A percentile compares a stretch with the other conserved stretches of the same genome.
Evolutionary conservation across 2,888 invertebrate species (phyloP).

Genomic region (Agrotis ipsilon): DNA sequence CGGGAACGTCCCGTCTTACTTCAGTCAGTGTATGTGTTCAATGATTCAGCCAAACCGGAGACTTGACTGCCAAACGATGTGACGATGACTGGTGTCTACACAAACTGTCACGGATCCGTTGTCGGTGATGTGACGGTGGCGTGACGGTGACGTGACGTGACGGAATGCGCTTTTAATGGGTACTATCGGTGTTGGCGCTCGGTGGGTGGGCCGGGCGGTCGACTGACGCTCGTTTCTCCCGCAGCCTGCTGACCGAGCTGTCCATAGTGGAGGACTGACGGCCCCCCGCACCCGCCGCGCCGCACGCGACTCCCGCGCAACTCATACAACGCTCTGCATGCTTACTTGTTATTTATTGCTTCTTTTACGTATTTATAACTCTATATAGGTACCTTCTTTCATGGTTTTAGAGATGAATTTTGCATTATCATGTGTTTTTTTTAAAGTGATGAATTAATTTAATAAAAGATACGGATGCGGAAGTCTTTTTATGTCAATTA

Average conservation of each 20-base stretch:
- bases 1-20: no score
- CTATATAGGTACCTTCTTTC: slow-evolving; percentile 21
- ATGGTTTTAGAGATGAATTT: slow-evolving; percentile 39
- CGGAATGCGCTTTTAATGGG: neutral
- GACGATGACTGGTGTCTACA: no score
- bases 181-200: slow-evolving; percentile 10
- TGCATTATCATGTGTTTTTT: slow-evolving; percentile 1
- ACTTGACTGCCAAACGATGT: no score
- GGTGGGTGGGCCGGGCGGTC: slow-evolving; percentile 17
- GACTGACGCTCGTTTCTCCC: slow-evolving; percentile 79
- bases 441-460: neutral
- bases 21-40: no score
- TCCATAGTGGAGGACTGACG: slow-evolving; percentile 89
- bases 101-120: no score
- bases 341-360: slow-evolving; percentile 63
- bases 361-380: slow-evolving; percentile 48
- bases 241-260: slow-evolving; percentile 90
- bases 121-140: no score
- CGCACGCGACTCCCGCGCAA: slow-evolving; percentile 51
- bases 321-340: slow-evolving; percentile 65
- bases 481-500: slow-evolving; percentile 11
- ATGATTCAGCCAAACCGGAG: no score
- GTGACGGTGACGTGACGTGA: no score
- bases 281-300: slow-evolving; percentile 23
- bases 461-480: neutral